Evolutionary conservation across 2,113 vertebrate species (phyloP), one percentile per base, ranked within the genome.

Genomic region (Hymenochirus boettgeri): DNA sequence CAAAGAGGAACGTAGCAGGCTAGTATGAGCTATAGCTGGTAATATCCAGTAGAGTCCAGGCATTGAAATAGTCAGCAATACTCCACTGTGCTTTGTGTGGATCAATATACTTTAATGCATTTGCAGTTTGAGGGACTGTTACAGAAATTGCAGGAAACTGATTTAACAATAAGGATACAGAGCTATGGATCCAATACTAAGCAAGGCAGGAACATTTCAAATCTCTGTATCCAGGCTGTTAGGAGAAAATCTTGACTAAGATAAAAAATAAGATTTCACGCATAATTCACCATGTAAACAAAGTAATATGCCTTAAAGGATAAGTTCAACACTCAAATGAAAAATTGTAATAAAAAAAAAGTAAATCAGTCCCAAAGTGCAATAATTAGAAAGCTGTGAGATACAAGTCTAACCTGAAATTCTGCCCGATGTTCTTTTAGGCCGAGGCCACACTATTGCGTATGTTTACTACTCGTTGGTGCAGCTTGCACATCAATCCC

Each of bases 21-120:
- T 42, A 12, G 7, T 19, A 7, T 21, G 19, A 48, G 46, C 7
- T 22, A 18, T 42, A 6, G 17, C 39, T 42, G 39, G 13, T 42
- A 15, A 15, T 17, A 42, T 10, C 9, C 19, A 50, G 11, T 50
- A 21, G 47, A 23, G n/a, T n/a, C n/a, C n/a, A n/a, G 19, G 47
- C 21, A 22, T 50, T 42, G n/a, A 6, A n/a, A n/a, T 18, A 42
- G 39, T 7, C 9, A 23, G 47, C 17, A 18, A 11, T 47, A 47
- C 21, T 23, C 15, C 13, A n/a, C 39, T 50, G 21, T 23, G 47
- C 21, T 50, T 17, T 24, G 7, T 12, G 8, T 12, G 13, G 47
- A 50, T 50, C 47, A 50, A 50, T 50, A 50, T 50, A 10, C 6
- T 50, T 50, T 24, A 50, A 50, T 50, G 47, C 47, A 50, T 50